Evolutionary conservation across 2,797 vertebrate genomes (phyloP), one percentile per base, ranked within the genome.

Genomic region (Phrynocephalus guinanensis): DNA sequence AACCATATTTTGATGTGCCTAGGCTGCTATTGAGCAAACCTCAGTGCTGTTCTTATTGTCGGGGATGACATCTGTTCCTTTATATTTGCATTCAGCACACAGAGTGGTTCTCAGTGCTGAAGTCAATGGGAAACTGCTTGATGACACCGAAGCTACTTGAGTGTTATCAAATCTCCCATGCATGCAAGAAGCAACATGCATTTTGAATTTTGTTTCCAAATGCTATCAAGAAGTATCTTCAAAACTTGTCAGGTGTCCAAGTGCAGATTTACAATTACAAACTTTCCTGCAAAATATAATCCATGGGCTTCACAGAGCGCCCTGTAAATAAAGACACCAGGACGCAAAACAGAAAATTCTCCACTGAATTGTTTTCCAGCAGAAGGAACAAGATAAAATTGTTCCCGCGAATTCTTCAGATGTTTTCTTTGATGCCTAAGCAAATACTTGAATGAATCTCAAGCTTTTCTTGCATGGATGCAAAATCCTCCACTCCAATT

Each of bases 401-500:
- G 78, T 26, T 85, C 56, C 90, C 90, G 90, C 86, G 84, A 84
- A 87, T 81, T 87, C 68, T 84, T 86, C 56, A 87, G 28, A 72
- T 20, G 88, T 6, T 56, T 80, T 85, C 22, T 50, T 68, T 77
- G 71, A 87, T 75, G 38, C 73, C 50, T 68, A 67, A 52, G 60
- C 28, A 83, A 76, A 82, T 81, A 76, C 8, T 44, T 68, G 13
- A 18, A 75, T 76, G 63, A 75, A 75, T 33, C 60, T 50, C 75
- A 11, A 48, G 33, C 15, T 75, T 86, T 87, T 82, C 63, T 81
- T 86, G 56, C 33, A 24, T 63, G 60, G 71, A 67, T 70, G n/a
- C 70, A 13, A 85, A 70, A 26, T 70, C 66, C 4, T 26, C 44
- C 18, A 85, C 44, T 85, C 16, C 72, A 20, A 33, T 79, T 81